Conservation (phyloP, 2,113 vertebrate species). For the Serinus canaria region DNA sequence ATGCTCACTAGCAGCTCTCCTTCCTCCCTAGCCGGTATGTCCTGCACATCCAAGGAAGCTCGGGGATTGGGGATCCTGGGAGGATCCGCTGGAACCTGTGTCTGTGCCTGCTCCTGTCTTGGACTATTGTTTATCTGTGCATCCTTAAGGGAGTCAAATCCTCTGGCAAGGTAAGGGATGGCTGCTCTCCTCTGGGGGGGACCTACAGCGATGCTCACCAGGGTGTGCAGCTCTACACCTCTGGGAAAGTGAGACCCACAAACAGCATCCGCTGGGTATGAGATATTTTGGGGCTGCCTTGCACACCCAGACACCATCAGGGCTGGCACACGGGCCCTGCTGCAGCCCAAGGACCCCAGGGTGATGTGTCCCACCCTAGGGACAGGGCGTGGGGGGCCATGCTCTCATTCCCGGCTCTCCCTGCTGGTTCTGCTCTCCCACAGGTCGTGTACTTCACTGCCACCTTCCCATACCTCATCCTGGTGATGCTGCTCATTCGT, state of each 20-base stretch:
- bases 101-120: constrained; percentile 80
- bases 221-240: background rate
- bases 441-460: constrained; percentile 85
- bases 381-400: too few species aligned
- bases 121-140: constrained; percentile 81
- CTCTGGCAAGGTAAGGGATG: constrained; percentile 77
- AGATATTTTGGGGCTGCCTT: background rate
- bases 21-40: constrained; percentile 75
- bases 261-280: background rate
- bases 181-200: background rate
- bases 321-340: background rate
- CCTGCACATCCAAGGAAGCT: constrained; percentile 82
- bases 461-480: constrained; percentile 82
- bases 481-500: constrained; percentile 80
- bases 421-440: background rate
- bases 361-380: background rate
- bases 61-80: constrained; percentile 76
- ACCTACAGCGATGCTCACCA: rapidly evolving
- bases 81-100: constrained; percentile 80
- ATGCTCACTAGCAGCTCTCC: background rate
- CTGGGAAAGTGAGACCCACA: background rate
- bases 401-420: background rate
- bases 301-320: background rate
- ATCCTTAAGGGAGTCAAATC: constrained; percentile 84
- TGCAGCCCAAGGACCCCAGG: background rate